Percentiles rank a stretch among this genome's conserved stretches.
Conservation (phyloP, 2,113 vertebrate species). For the Dipodomys stephensi region DNA sequence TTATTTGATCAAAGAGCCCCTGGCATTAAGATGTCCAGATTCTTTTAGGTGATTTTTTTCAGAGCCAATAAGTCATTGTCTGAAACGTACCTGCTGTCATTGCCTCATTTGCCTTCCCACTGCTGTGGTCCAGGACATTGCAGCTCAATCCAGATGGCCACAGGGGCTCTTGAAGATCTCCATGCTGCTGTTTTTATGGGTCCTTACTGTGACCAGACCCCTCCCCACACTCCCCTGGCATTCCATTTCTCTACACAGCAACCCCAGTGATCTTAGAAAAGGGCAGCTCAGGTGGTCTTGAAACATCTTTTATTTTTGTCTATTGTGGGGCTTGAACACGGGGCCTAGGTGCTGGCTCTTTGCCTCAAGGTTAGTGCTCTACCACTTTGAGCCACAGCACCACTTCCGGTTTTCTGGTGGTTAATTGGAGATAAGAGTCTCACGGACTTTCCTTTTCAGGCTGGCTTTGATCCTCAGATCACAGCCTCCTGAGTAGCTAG, state of each 20-base stretch:
- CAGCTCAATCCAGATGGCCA: background rate
- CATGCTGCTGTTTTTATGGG: accelerated
- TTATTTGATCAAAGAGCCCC: conserved; percentile 59
- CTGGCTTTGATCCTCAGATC: no score
- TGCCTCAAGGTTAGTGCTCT: no score
- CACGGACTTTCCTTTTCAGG: no score
- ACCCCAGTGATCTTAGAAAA: background rate
- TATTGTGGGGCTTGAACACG: no score
- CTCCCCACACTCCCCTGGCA: no score
- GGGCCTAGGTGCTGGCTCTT: no score
- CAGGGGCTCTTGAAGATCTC: background rate
- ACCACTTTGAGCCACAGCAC: no score
- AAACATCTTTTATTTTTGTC: no score
- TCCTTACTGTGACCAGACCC: background rate
- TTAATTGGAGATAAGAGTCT: no score
- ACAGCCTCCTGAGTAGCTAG: no score
- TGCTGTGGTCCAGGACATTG: accelerated
- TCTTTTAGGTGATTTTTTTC: conserved; percentile 67
- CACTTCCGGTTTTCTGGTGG: no score
- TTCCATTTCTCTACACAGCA: background rate
- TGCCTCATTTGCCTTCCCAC: background rate
- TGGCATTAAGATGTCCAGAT: conserved; percentile 63
- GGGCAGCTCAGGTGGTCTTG: background rate
- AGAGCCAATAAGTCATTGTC: conserved; percentile 64
- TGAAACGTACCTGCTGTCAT: background rate